A percentile compares a stretch with the other conserved stretches of the same genome.
Conservation (phyloP, 2,888 invertebrate genomes). For the Augiades crinisus region DNA sequence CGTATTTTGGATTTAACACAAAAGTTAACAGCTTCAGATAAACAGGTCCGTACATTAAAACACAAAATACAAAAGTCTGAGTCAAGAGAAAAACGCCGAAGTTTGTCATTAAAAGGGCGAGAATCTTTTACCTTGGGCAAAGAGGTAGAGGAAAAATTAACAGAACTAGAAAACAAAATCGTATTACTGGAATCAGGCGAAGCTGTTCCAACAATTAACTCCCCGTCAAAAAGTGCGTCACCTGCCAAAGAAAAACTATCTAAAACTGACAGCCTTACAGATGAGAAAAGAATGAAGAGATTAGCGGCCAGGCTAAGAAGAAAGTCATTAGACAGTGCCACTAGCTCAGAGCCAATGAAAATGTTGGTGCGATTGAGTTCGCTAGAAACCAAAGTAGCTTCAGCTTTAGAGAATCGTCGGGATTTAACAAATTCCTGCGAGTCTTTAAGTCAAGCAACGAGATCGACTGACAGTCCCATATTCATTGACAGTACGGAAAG, state of each 20-base stretch:
- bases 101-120: slow-evolving; percentile 90
- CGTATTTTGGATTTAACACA: slow-evolving; percentile 91
- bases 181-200: slow-evolving; percentile 82
- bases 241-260: slow-evolving; percentile 79
- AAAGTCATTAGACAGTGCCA: slow-evolving; percentile 90
- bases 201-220: slow-evolving; percentile 64
- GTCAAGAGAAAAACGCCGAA: slow-evolving; percentile 88
- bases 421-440: slow-evolving; percentile 80
- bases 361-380: slow-evolving; percentile 88
- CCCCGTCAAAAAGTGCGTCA: slow-evolving; percentile 77
- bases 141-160: slow-evolving; percentile 92
- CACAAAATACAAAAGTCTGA: slow-evolving; percentile 90
- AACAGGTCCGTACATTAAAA: slow-evolving; percentile 89
- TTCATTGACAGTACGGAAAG: slow-evolving; percentile 52
- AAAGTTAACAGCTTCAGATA: slow-evolving; percentile 90
- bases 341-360: slow-evolving; percentile 90
- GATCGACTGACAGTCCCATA: slow-evolving; percentile 60
- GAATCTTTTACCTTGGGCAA: slow-evolving; percentile 90
- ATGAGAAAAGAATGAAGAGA: slow-evolving; percentile 76
- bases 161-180: slow-evolving; percentile 90
- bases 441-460: slow-evolving; percentile 71
- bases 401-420: slow-evolving; percentile 72
- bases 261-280: slow-evolving; percentile 70
- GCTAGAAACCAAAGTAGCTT: slow-evolving; percentile 88
- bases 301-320: slow-evolving; percentile 83